These are phyloP conservation scores for Alligator mississippiensis DNA, from an alignment of 2,113 vertebrate genomes.

Conservation along the genomic window DNA sequence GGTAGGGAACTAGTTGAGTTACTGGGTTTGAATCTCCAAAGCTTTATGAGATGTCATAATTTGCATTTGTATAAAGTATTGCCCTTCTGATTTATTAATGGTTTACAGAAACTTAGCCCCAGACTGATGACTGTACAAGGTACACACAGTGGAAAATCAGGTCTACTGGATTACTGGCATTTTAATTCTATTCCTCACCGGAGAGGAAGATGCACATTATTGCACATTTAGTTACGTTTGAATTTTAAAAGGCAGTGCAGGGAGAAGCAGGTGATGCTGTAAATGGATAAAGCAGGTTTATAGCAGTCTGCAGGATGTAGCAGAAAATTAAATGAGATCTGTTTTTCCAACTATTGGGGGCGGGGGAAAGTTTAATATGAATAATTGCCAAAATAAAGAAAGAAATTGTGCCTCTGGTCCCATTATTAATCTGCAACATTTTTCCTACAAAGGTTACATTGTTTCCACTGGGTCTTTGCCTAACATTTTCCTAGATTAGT, in stretches of 20 bases:
- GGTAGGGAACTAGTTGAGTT: too few relatives aligned
- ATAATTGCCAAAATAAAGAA: conserved; percentile 40
- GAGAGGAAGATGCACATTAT: too few relatives aligned
- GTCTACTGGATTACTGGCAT: too few relatives aligned
- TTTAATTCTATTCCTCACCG: too few relatives aligned
- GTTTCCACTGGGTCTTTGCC: conserved; percentile 36
- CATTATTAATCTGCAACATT: conserved; percentile 18
- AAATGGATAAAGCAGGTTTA: conserved; percentile 20
- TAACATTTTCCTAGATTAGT: neutral
- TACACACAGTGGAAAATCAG: too few relatives aligned
- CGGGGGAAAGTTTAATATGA: neutral
- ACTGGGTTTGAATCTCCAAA: too few relatives aligned
- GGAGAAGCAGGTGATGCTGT: neutral
- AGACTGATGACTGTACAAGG: too few relatives aligned
- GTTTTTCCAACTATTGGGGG: conserved; percentile 1
- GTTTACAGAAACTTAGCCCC: too few relatives aligned
- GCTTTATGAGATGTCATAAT: too few relatives aligned
- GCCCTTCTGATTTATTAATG: too few relatives aligned
- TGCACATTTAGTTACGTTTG: conserved; percentile 17
- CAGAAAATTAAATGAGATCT: conserved; percentile 10
- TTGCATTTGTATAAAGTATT: too few relatives aligned
- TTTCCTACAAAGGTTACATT: conserved; percentile 42
- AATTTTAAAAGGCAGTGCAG: neutral
- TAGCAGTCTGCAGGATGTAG: neutral
- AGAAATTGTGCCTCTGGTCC: neutral